Conservation (phyloP, 1,140 invertebrate species). For the Drosophila sucinea region DNA sequence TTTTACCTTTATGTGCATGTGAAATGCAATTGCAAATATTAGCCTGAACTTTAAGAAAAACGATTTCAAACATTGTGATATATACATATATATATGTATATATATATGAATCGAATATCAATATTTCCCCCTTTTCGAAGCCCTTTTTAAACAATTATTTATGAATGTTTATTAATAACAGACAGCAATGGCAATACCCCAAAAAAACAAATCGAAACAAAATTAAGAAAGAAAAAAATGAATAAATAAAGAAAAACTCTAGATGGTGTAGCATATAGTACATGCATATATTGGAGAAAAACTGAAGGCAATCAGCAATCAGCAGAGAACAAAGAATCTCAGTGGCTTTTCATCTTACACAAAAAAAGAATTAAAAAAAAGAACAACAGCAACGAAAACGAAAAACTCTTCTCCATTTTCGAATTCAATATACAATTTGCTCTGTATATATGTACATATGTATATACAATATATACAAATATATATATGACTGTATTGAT, state of each 20-base stretch:
- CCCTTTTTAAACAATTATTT: constrained; percentile 34
- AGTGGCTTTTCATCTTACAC: constrained; percentile 5
- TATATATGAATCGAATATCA: background rate
- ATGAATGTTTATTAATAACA: constrained; percentile 65
- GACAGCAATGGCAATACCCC: constrained; percentile 20
- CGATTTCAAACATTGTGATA: background rate
- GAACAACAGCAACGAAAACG: background rate
- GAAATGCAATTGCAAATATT: too few relatives aligned
- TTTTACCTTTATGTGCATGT: too few relatives aligned
- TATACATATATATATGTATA: too few relatives aligned
- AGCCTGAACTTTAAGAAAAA: too few relatives aligned
- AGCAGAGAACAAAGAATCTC: constrained; percentile 4
- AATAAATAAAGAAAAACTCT: constrained; percentile 15
- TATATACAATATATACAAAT: constrained; percentile 1
- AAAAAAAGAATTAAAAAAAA: background rate
- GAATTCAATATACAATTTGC: background rate
- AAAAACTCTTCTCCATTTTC: constrained; percentile 11
- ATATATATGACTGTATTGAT: constrained; percentile 53
- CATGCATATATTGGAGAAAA: constrained; percentile 18
- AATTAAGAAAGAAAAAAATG: constrained; percentile 11
- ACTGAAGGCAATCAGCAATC: background rate
- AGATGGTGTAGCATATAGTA: constrained; percentile 33
- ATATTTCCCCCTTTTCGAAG: constrained; percentile 13
- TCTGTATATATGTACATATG: constrained; percentile 19
- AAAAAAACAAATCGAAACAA: constrained; percentile 17